A percentile compares a stretch with the other conserved stretches of the same genome.
Evolutionary conservation across 2,113 vertebrate genomes (phyloP).

Genomic region (Lipophrys pholis): DNA sequence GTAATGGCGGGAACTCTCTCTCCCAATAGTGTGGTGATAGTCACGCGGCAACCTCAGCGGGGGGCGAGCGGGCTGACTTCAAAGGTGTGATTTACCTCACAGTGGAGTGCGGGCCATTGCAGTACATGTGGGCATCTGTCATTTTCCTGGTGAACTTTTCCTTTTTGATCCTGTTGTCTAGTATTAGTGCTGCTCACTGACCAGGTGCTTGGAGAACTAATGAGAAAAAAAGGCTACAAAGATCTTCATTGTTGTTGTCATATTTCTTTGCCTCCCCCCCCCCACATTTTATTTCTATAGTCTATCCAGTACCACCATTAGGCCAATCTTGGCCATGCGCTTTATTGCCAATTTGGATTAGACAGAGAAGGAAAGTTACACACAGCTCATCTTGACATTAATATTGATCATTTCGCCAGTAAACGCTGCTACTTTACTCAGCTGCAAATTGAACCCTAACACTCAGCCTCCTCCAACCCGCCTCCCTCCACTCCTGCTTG

Average conservation of each 20-base stretch:
- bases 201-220: no score
- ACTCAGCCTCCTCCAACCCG: constrained; percentile 41
- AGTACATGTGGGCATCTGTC: constrained; percentile 35
- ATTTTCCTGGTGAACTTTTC: constrained; percentile 52
- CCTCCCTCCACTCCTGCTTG: constrained; percentile 24
- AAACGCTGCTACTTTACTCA: constrained; percentile 41
- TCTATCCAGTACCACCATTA: constrained; percentile 12
- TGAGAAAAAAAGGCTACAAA: not conserved
- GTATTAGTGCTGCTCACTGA: not conserved
- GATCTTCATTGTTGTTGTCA: constrained; percentile 6
- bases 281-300: not conserved
- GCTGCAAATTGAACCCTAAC: constrained; percentile 61
- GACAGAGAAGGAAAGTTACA: constrained; percentile 24
- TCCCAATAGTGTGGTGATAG: constrained; percentile 52
- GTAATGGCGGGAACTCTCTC: constrained; percentile 55
- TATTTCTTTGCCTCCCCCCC: not conserved
- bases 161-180: constrained; percentile 43
- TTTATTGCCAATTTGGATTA: constrained; percentile 30
- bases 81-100: constrained; percentile 73
- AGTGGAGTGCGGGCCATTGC: constrained; percentile 41
- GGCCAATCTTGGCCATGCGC: not conserved
- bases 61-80: constrained; percentile 54
- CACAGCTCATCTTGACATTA: constrained; percentile 53
- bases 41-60: constrained; percentile 51
- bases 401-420: constrained; percentile 64